Evolutionary conservation across 2,888 invertebrate genomes (phyloP).

Genomic region (Platycheirus rosarum): DNA sequence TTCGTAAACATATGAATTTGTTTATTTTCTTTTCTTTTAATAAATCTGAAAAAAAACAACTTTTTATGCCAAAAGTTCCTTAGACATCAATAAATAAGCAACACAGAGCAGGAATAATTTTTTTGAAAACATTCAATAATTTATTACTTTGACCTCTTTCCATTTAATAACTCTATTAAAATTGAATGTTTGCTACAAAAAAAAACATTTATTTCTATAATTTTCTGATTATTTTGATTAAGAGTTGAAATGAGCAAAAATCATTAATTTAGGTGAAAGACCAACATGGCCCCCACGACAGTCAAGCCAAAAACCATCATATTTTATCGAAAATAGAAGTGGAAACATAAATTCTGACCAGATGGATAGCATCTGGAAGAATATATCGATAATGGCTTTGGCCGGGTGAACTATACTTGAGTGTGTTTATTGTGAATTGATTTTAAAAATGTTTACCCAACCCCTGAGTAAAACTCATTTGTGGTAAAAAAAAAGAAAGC

Average conservation of each 20-base stretch:
- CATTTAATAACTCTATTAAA: no score
- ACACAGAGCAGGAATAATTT: no score
- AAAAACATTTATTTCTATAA: background rate
- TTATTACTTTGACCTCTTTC: no score
- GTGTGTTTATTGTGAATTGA: conserved; percentile 41
- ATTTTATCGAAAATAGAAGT: conserved; percentile 3
- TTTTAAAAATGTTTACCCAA: conserved; percentile 37
- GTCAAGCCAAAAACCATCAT: background rate
- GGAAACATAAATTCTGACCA: conserved; percentile 39
- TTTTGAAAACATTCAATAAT: no score
- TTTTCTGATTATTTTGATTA: conserved; percentile 27
- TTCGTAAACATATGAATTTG: no score
- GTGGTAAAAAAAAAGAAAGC: conserved; percentile 23
- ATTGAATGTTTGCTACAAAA: no score
- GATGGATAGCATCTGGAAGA: conserved; percentile 38
- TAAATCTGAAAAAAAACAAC: no score
- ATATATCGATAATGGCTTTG: conserved; percentile 31
- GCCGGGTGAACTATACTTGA: conserved; percentile 40
- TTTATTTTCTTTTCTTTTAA: no score
- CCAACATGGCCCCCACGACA: conserved; percentile 15
- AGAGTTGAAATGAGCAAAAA: conserved; percentile 12
- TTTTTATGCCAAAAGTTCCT: no score
- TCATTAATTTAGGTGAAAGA: conserved; percentile 9
- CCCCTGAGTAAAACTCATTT: conserved; percentile 35
- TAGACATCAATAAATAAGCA: no score